phyloP scores from a whole-genome alignment of 2,797 vertebrate genomes.

The Micropoecilia bifurca region DNA sequence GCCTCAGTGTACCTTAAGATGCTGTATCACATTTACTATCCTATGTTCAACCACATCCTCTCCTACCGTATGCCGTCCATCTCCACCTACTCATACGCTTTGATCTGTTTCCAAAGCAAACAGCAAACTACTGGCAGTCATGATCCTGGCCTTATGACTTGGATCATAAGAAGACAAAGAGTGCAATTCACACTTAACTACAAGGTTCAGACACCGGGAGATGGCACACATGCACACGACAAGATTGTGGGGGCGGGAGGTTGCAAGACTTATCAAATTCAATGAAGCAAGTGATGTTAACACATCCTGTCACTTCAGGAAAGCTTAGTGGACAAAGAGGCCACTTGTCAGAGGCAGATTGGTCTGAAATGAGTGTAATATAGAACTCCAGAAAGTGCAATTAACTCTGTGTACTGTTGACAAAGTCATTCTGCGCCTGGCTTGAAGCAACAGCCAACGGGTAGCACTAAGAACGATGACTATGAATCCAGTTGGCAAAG shows the following conservation, averaged over 20 bases:
- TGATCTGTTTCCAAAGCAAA: conserved; percentile 87
- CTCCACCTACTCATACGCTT: conserved; percentile 72
- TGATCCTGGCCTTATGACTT: conserved; percentile 79
- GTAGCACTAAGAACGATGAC: conserved; percentile 3
- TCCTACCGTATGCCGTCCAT: conserved; percentile 66
- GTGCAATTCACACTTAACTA: conserved; percentile 79
- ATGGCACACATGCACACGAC: conserved; percentile 28
- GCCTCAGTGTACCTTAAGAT: conserved; percentile 63
- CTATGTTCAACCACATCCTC: conserved; percentile 71
- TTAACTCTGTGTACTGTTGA: conserved; percentile 70
- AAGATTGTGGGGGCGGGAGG: background rate
- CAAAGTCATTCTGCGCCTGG: conserved; percentile 57
- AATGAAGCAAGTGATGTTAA: conserved; percentile 82
- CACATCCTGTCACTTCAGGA: conserved; percentile 78
- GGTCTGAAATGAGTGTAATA: conserved; percentile 70
- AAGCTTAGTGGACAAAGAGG: conserved; percentile 72
- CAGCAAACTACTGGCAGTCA: conserved; percentile 69
- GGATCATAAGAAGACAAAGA: conserved; percentile 84
- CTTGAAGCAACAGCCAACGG: conserved; percentile 39
- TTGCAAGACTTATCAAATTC: conserved; percentile 71
- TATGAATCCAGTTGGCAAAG: background rate
- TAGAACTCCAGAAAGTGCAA: conserved; percentile 68
- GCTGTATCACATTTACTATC: conserved; percentile 66
- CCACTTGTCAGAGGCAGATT: conserved; percentile 70
- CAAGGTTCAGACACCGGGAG: conserved; percentile 63